Conservation (phyloP, 2,113 vertebrate genomes). For the Odocoileus virginianus region DNA sequence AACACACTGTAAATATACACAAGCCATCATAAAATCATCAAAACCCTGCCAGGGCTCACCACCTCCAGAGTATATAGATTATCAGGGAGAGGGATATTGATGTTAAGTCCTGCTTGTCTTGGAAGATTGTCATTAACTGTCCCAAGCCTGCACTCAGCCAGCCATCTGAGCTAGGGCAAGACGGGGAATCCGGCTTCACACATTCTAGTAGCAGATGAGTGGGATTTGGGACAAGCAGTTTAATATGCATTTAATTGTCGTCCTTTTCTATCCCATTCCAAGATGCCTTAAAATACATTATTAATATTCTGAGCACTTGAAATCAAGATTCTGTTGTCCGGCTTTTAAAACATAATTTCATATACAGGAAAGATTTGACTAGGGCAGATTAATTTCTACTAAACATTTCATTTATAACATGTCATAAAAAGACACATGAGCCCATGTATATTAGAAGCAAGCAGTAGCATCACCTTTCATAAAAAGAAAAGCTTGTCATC, state of each 20-base stretch:
- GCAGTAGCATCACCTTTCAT: constrained; percentile 77
- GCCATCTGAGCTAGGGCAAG: constrained; percentile 46
- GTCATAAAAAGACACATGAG: constrained; percentile 42
- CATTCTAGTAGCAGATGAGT: constrained; percentile 38
- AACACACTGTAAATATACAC: constrained; percentile 76
- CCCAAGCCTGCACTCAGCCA: constrained; percentile 40
- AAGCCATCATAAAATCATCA: constrained; percentile 70
- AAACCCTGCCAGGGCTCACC: constrained; percentile 43
- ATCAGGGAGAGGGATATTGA: constrained; percentile 61
- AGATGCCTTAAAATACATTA: constrained; percentile 22
- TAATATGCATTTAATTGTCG: constrained; percentile 53
- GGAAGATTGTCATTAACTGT: constrained; percentile 70
- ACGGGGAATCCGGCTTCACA: not conserved
- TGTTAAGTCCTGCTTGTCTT: constrained; percentile 67
- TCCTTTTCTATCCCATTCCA: not conserved
- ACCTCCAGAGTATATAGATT: constrained; percentile 64
- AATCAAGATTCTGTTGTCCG: constrained; percentile 18
- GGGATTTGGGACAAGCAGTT: constrained; percentile 25
- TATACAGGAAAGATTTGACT: constrained; percentile 11
- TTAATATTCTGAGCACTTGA: not conserved
- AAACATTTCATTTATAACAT: constrained; percentile 61
- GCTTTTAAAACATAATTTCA: constrained; percentile 27
- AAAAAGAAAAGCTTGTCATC: constrained; percentile 83
- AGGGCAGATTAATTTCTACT: constrained; percentile 51
- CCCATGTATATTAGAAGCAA: constrained; percentile 1